Conservation (phyloP, 2,888 invertebrate genomes). For the Cerastis rubricosa region DNA sequence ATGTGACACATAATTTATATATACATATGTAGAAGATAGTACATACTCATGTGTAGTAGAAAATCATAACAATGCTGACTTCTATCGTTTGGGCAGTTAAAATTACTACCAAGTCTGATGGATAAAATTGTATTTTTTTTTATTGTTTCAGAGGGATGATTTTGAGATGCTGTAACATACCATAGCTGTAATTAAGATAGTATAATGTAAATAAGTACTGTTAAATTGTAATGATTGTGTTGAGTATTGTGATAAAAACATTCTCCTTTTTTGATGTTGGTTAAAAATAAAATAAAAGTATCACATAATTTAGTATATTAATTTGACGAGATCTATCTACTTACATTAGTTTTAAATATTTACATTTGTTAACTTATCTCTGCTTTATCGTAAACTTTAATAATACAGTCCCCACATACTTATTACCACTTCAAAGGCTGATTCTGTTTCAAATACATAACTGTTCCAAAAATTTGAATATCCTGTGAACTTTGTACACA, state of each 20-base stretch:
- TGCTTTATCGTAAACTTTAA: background rate
- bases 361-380: conserved; percentile 21
- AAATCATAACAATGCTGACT: background rate
- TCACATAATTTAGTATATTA: conserved; percentile 18
- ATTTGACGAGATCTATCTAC: conserved; percentile 32
- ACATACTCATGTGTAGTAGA: background rate
- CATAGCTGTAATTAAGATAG: conserved; percentile 20
- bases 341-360: conserved; percentile 30
- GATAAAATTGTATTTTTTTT: conserved; percentile 18
- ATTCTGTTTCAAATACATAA: background rate
- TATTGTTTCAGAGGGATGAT: conserved; percentile 90
- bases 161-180: conserved; percentile 85
- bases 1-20: no score
- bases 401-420: background rate
- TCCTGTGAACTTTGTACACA: background rate
- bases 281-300: conserved; percentile 1
- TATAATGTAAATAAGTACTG: conserved; percentile 46
- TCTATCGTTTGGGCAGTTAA: background rate
- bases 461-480: background rate
- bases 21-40: no score
- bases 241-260: conserved; percentile 6
- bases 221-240: conserved; percentile 22
- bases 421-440: background rate
- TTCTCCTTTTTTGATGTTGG: background rate
- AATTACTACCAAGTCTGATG: background rate